Evolutionary conservation across 1,140 invertebrate species (phyloP).

Genomic region (Drosophila pallidifrons): DNA sequence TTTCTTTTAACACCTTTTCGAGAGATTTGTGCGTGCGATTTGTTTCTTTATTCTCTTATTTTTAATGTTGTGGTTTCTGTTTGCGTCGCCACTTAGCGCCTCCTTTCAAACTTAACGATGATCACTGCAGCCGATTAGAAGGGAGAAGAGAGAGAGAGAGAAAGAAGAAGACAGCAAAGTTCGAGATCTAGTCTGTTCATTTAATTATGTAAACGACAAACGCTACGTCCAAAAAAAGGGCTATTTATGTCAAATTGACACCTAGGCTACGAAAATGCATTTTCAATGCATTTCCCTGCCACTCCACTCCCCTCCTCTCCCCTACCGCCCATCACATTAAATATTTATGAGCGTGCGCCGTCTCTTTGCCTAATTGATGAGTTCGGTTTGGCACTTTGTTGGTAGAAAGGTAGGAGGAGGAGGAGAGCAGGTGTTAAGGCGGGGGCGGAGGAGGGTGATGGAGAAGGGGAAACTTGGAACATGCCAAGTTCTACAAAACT

Average conservation of each 20-base stretch:
- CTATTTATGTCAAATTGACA: conserved; percentile 83
- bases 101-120: conserved; percentile 53
- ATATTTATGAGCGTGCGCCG: conserved; percentile 76
- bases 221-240: conserved; percentile 31
- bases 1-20: conserved; percentile 81
- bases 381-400: conserved; percentile 27
- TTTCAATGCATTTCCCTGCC: conserved; percentile 25
- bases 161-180: background rate
- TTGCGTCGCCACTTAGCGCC: conserved; percentile 76
- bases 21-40: conserved; percentile 78
- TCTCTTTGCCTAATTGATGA: conserved; percentile 76
- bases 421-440: conserved; percentile 42
- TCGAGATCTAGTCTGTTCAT: conserved; percentile 45
- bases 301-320: background rate
- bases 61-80: conserved; percentile 38
- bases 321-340: conserved; percentile 49
- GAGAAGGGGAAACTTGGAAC: background rate
- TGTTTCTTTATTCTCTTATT: conserved; percentile 43
- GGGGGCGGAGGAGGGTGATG: too few relatives aligned
- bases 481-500: conserved; percentile 36
- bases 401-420: background rate
- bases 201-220: conserved; percentile 80
- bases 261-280: conserved; percentile 52
- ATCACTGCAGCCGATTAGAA: conserved; percentile 55
- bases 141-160: background rate